Conservation (phyloP, 2,888 invertebrate species). For the Trichacis sp. region DNA sequence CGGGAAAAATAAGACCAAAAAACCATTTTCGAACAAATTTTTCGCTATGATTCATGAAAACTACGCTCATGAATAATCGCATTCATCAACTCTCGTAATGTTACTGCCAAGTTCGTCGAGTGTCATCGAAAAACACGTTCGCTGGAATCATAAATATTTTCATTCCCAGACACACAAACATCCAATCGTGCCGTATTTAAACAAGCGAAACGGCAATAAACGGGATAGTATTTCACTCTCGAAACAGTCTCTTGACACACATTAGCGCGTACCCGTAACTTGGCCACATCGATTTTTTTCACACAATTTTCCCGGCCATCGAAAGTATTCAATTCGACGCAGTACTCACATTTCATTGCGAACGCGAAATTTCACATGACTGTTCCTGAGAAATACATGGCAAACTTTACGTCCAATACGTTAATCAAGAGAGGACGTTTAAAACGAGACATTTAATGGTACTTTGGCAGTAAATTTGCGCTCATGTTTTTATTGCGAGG, state of each 20-base stretch:
- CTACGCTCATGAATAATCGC: neutral
- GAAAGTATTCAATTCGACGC: neutral
- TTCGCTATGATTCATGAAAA: no score
- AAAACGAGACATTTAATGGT: no score
- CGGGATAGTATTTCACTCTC: neutral
- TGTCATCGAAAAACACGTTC: neutral
- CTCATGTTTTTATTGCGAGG: no score
- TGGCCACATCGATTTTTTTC: neutral
- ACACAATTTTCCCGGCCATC: neutral
- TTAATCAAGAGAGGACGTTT: no score
- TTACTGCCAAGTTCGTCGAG: neutral
- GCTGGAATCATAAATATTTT: neutral
- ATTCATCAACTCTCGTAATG: neutral
- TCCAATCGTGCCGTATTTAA: neutral
- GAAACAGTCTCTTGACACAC: slow-evolving; percentile 1
- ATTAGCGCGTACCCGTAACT: neutral
- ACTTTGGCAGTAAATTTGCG: no score
- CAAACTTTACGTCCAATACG: no score
- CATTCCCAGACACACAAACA: neutral
- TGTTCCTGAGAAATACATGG: no score
- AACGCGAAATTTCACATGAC: no score
- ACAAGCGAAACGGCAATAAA: neutral
- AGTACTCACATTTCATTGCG: no score
- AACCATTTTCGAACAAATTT: no score
- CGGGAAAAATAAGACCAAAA: no score